These are phyloP conservation scores for Echinops telfairi DNA, from an alignment of 2,113 vertebrate species.

Conservation along the genomic window DNA sequence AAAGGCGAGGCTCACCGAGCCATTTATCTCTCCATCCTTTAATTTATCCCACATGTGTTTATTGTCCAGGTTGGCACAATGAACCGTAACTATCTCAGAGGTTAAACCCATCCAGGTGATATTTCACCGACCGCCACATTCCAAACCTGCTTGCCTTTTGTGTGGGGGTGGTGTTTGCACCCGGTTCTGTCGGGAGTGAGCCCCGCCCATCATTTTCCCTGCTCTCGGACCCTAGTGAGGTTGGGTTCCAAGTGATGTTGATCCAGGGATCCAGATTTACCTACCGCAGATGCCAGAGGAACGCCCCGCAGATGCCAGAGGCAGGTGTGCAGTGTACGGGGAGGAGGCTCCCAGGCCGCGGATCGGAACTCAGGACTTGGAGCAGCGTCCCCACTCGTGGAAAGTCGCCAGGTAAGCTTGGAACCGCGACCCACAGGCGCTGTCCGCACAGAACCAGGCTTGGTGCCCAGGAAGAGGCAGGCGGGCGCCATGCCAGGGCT, in stretches of 20 bases:
- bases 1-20: too few species aligned
- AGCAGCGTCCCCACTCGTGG: neutral
- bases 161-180: neutral
- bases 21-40: too few species aligned
- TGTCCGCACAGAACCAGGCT: neutral
- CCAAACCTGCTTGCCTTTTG: too few species aligned
- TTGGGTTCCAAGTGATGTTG: neutral
- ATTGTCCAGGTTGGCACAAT: too few species aligned
- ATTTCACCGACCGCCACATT: too few species aligned
- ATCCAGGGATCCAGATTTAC: neutral
- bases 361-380: neutral
- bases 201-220: neutral
- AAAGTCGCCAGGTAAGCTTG: neutral
- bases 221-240: neutral
- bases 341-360: neutral
- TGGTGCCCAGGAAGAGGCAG: too few species aligned
- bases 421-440: neutral
- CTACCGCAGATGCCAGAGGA: neutral
- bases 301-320: neutral
- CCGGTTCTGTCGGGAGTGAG: neutral
- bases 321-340: neutral
- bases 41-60: too few species aligned
- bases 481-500: rapidly evolving
- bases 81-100: too few species aligned
- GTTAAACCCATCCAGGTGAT: too few species aligned